These are phyloP conservation scores for Drosophila rhopaloa DNA, from an alignment of 1,140 invertebrate genomes.

Conservation along the genomic window DNA sequence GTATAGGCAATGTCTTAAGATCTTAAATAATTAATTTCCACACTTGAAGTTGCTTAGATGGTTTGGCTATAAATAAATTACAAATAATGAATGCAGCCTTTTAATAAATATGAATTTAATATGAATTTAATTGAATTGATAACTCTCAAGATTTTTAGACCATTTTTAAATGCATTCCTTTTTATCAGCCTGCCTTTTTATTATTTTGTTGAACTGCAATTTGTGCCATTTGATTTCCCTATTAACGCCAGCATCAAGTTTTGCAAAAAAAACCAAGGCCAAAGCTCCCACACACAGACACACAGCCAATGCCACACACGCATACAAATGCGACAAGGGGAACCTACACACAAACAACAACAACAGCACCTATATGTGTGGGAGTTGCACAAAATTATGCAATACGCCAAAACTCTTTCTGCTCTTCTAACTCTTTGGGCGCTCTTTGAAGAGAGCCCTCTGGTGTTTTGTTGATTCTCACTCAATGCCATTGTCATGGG, in stretches of 20 bases:
- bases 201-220: no score
- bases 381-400: slow-evolving; percentile 75
- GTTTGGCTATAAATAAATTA: no score
- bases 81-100: no score
- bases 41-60: no score
- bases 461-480: slow-evolving; percentile 32
- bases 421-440: slow-evolving; percentile 28
- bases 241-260: slow-evolving; percentile 12
- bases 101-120: no score
- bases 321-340: slow-evolving; percentile 27
- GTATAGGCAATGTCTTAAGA: no score
- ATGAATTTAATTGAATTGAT: no score
- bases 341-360: slow-evolving; percentile 18
- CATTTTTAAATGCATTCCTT: no score
- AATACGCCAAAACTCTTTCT: slow-evolving; percentile 53
- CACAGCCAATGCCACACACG: slow-evolving; percentile 55
- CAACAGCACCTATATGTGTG: slow-evolving; percentile 28
- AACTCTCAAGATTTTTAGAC: no score
- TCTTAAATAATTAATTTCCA: no score
- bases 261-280: slow-evolving; percentile 68
- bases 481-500: slow-evolving; percentile 82
- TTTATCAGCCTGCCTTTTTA: no score
- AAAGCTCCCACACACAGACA: slow-evolving; percentile 45
- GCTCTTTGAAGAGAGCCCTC: slow-evolving; percentile 37
- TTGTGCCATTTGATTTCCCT: slow-evolving; percentile 8